A percentile compares a stretch with the other conserved stretches of the same genome.
phyloP scores from a whole-genome alignment of 2,113 vertebrate species.

The Pavo muticus region DNA sequence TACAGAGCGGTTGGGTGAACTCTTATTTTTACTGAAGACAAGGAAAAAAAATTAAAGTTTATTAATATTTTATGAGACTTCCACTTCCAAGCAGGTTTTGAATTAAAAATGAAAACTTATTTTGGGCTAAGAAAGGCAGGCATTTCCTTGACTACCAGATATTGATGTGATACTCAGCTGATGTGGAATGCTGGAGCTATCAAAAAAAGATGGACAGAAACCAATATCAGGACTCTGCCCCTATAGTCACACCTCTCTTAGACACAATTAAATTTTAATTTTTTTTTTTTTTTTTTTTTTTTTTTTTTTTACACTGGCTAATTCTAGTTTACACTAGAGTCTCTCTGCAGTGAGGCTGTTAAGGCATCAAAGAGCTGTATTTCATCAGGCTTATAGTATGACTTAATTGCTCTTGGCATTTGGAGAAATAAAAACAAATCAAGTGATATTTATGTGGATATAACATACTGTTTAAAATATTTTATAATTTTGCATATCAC shows the following conservation, averaged over 20 bases:
- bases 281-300: neutral
- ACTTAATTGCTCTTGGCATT: constrained; percentile 37
- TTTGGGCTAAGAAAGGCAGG: neutral
- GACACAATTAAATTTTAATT: constrained; percentile 42
- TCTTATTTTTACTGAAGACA: constrained; percentile 16
- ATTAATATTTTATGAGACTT: neutral
- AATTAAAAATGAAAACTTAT: neutral
- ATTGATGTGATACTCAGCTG: neutral
- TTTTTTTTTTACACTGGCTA: constrained; percentile 43
- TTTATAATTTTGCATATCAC: constrained; percentile 8
- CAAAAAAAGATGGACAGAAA: constrained; percentile 5
- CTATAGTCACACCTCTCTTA: constrained; percentile 1
- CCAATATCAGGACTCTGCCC: neutral
- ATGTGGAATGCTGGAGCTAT: neutral
- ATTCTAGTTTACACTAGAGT: neutral
- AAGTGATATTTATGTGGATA: constrained; percentile 5
- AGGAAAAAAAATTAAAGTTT: neutral
- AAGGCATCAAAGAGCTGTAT: constrained; percentile 61
- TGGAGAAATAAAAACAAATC: constrained; percentile 37
- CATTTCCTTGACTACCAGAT: neutral
- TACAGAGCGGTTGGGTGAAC: neutral
- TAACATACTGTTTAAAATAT: constrained; percentile 14
- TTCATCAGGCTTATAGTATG: constrained; percentile 49
- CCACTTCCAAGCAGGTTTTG: neutral
- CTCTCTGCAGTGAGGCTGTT: constrained; percentile 58